These are phyloP conservation scores for Hoplodrina ambigua DNA, from an alignment of 2,888 invertebrate genomes.

Conservation along the genomic window DNA sequence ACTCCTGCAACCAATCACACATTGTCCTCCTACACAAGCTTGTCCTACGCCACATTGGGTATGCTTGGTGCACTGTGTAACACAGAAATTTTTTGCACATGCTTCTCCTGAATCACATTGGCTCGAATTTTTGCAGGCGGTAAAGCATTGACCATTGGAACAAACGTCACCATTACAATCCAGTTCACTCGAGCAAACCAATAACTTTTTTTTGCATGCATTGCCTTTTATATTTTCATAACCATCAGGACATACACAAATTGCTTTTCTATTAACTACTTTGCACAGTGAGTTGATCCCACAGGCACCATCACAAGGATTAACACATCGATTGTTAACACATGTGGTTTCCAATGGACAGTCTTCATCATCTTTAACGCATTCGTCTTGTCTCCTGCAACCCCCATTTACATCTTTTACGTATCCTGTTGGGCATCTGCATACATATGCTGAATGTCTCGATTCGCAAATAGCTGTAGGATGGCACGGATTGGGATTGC, in stretches of 20 bases:
- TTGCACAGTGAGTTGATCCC: conserved; percentile 95
- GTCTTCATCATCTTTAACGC: conserved; percentile 93
- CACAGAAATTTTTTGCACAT: conserved; percentile 94
- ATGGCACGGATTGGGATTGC: conserved; percentile 95
- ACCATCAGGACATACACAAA: conserved; percentile 94
- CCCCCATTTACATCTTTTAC: conserved; percentile 94
- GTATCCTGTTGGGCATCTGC: conserved; percentile 94
- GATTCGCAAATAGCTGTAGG: conserved; percentile 94
- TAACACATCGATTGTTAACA: conserved; percentile 92
- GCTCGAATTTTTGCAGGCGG: conserved; percentile 93
- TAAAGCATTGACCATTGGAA: conserved; percentile 95
- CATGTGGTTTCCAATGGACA: conserved; percentile 95
- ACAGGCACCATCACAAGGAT: conserved; percentile 95
- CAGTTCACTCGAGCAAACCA: conserved; percentile 92
- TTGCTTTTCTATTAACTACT: conserved; percentile 93
- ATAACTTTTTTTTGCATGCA: conserved; percentile 93
- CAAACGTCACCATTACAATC: conserved; percentile 96
- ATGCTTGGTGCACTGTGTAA: conserved; percentile 94
- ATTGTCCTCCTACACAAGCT: conserved; percentile 95
- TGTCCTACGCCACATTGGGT: conserved; percentile 94
- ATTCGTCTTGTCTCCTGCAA: conserved; percentile 95
- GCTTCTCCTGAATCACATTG: conserved; percentile 95
- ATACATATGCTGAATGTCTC: conserved; percentile 92
- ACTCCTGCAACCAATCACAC: conserved; percentile 95
- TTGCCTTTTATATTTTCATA: conserved; percentile 92